Conservation (phyloP, 2,888 invertebrate genomes). For the Allolobophora icterica region DNA sequence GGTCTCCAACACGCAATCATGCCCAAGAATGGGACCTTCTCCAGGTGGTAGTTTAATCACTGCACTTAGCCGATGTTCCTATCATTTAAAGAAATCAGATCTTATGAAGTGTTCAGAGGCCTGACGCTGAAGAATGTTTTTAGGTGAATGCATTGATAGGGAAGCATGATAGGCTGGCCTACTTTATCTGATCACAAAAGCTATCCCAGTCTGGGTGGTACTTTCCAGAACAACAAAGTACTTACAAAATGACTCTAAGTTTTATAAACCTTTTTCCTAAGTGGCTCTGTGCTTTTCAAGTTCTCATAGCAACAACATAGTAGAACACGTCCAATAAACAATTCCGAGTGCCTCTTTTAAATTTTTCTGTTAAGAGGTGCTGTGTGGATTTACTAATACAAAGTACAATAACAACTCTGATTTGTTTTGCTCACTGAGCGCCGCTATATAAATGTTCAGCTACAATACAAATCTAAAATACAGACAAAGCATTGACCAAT, state of each 20-base stretch:
- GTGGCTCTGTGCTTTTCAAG: background rate
- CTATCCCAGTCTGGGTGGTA: background rate
- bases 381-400: too few relatives aligned
- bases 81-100: background rate
- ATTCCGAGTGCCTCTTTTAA: background rate
- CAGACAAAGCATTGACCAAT: too few relatives aligned
- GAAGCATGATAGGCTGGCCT: too few relatives aligned
- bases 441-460: too few relatives aligned
- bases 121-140: background rate
- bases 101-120: background rate
- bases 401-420: too few relatives aligned
- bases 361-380: background rate
- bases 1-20: too few relatives aligned
- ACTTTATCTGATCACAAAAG: background rate
- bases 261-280: background rate
- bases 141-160: background rate
- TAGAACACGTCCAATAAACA: background rate
- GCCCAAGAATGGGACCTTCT: too few relatives aligned
- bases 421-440: too few relatives aligned
- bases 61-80: background rate
- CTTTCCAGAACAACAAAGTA: background rate
- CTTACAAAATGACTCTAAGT: background rate
- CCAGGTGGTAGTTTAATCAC: too few relatives aligned
- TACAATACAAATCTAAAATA: too few relatives aligned
- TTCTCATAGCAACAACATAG: background rate